These are phyloP conservation scores for Pogonognathellus flavescens DNA, from an alignment of 1,140 invertebrate genomes.

Conservation along the genomic window DNA sequence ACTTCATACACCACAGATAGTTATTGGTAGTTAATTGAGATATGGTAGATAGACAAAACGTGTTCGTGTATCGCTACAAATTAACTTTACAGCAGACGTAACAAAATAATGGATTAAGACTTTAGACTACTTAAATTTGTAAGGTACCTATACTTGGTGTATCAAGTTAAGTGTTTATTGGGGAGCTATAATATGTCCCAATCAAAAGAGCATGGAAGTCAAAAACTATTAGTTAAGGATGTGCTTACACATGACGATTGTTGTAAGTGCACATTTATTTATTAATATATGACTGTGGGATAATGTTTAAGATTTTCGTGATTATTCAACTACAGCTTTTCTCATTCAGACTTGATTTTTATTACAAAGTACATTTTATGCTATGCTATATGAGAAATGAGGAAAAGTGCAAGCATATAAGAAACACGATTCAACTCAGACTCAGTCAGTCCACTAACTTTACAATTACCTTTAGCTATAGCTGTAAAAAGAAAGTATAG, in stretches of 20 bases:
- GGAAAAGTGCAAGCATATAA: no score
- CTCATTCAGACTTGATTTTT: neutral
- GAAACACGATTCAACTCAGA: no score
- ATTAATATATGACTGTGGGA: constrained; percentile 18
- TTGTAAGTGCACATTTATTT: constrained; percentile 36
- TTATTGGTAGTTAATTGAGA: neutral
- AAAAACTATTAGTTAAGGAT: constrained; percentile 46
- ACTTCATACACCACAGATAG: neutral
- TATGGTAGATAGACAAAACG: constrained; percentile 20
- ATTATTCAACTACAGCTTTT: constrained; percentile 6
- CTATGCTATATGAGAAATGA: no score
- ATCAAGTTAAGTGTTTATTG: constrained; percentile 3
- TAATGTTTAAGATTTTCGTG: constrained; percentile 23
- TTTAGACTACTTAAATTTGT: constrained; percentile 10
- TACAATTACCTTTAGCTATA: neutral
- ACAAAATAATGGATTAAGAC: constrained; percentile 41
- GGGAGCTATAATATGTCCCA: constrained; percentile 29
- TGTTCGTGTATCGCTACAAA: constrained; percentile 48
- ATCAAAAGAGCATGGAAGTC: constrained; percentile 43
- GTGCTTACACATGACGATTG: constrained; percentile 18
- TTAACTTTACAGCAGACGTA: constrained; percentile 22
- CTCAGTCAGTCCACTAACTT: no score
- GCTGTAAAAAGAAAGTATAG: neutral
- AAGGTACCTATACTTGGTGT: neutral
- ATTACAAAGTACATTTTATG: no score